phyloP scores from a whole-genome alignment of 2,888 invertebrate genomes.

The Teleogryllus oceanicus region DNA sequence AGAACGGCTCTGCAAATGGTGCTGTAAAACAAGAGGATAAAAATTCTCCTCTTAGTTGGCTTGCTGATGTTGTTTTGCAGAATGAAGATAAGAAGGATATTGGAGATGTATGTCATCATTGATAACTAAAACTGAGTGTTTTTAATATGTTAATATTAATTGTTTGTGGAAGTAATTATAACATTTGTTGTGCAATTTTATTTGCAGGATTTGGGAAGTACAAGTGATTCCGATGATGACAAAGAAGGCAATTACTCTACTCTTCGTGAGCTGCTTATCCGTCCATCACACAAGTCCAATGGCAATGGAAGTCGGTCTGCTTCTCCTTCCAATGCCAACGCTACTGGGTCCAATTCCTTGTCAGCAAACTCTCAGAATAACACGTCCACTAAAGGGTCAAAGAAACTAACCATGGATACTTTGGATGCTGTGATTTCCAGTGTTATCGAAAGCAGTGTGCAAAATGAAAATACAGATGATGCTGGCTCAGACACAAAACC shows the following conservation, averaged over 20 bases:
- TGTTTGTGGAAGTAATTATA: too few species aligned
- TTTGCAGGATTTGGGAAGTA: conserved; percentile 46
- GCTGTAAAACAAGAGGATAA: conserved; percentile 54
- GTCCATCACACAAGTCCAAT: conserved; percentile 57
- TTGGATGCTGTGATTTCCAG: conserved; percentile 77
- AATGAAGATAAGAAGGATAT: conserved; percentile 49
- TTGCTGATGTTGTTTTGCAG: conserved; percentile 64
- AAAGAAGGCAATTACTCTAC: conserved; percentile 77
- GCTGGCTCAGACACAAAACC: conserved; percentile 46
- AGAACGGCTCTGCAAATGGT: conserved; percentile 46
- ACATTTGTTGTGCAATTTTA: background rate
- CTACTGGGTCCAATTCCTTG: background rate
- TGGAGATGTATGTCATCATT: background rate
- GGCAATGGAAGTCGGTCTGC: conserved; percentile 51
- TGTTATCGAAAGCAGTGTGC: conserved; percentile 65
- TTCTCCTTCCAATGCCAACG: conserved; percentile 44
- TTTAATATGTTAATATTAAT: too few species aligned
- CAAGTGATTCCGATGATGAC: conserved; percentile 63
- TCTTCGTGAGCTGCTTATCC: conserved; percentile 71
- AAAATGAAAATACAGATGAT: conserved; percentile 47
- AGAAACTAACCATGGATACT: conserved; percentile 65
- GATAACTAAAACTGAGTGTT: background rate
- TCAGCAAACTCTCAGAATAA: conserved; percentile 39
- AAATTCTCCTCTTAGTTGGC: conserved; percentile 61
- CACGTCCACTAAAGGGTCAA: conserved; percentile 44